These are phyloP conservation scores for Uloborus plumipes DNA, from an alignment of 2,888 invertebrate species.

Conservation along the genomic window DNA sequence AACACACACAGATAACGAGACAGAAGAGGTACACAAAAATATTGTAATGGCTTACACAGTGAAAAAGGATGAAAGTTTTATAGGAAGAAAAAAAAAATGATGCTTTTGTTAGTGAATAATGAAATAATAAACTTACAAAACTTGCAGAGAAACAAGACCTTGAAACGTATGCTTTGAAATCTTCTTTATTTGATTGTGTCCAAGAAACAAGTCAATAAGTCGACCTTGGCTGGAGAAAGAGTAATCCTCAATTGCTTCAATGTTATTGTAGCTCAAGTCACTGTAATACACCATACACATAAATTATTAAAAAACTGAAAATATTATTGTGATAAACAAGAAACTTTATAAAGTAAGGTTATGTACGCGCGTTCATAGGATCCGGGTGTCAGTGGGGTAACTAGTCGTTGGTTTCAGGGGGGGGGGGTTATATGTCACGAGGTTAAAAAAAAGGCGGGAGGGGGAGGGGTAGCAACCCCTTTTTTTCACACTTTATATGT, in stretches of 20 bases:
- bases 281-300: slow-evolving; percentile 73
- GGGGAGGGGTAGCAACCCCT: too few species aligned
- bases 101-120: neutral
- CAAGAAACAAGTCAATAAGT: slow-evolving; percentile 86
- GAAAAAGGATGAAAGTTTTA: too few species aligned
- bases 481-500: too few species aligned
- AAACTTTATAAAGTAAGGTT: too few species aligned
- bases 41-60: neutral
- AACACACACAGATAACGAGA: too few species aligned
- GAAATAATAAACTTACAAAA: slow-evolving; percentile 73
- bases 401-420: too few species aligned
- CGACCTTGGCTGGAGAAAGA: slow-evolving; percentile 81
- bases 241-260: slow-evolving; percentile 79
- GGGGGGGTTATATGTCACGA: too few species aligned
- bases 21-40: neutral
- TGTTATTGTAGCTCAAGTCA: slow-evolving; percentile 88
- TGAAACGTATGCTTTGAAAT: slow-evolving; percentile 84
- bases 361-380: too few species aligned
- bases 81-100: neutral
- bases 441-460: too few species aligned
- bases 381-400: too few species aligned
- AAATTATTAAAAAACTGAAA: neutral
- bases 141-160: slow-evolving; percentile 84
- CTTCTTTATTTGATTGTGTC: slow-evolving; percentile 83
- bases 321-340: neutral